Conservation (phyloP, 2,888 invertebrate genomes). For the Hedya salicella region DNA sequence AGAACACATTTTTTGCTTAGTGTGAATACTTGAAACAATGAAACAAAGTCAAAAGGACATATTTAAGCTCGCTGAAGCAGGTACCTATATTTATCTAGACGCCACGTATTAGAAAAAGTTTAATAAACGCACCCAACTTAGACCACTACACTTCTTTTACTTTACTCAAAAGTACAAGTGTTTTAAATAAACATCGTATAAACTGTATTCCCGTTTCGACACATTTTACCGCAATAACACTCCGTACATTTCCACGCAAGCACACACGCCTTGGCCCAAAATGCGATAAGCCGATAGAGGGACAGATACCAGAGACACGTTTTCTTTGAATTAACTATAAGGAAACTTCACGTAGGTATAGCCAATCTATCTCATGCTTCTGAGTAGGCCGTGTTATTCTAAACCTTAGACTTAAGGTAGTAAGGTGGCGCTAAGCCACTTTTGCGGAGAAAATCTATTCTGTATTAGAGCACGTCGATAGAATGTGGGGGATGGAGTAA, state of each 20-base stretch:
- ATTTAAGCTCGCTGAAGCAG: too few species aligned
- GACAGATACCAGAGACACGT: constrained; percentile 42
- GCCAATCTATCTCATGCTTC: constrained; percentile 2
- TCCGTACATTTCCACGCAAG: constrained; percentile 8
- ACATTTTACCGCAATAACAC: constrained; percentile 6
- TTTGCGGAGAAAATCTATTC: not conserved
- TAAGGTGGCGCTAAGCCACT: not conserved
- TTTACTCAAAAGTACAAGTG: too few species aligned
- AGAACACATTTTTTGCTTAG: too few species aligned
- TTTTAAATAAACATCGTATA: too few species aligned
- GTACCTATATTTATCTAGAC: too few species aligned
- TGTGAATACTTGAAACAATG: too few species aligned
- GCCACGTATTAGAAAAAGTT: too few species aligned
- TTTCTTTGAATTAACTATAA: constrained; percentile 44
- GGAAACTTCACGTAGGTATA: constrained; percentile 35
- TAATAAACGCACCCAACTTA: too few species aligned
- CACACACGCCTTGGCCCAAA: constrained; percentile 33
- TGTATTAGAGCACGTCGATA: constrained; percentile 20
- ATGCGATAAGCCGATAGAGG: constrained; percentile 42
- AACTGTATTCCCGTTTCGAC: not conserved
- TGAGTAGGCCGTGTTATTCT: not conserved
- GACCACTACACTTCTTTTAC: too few species aligned
- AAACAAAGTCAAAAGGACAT: too few species aligned
- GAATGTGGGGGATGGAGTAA: constrained; percentile 13
- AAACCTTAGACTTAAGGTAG: not conserved